These are phyloP conservation scores for Pterocles gutturalis DNA, from an alignment of 2,113 vertebrate genomes.

Conservation along the genomic window DNA sequence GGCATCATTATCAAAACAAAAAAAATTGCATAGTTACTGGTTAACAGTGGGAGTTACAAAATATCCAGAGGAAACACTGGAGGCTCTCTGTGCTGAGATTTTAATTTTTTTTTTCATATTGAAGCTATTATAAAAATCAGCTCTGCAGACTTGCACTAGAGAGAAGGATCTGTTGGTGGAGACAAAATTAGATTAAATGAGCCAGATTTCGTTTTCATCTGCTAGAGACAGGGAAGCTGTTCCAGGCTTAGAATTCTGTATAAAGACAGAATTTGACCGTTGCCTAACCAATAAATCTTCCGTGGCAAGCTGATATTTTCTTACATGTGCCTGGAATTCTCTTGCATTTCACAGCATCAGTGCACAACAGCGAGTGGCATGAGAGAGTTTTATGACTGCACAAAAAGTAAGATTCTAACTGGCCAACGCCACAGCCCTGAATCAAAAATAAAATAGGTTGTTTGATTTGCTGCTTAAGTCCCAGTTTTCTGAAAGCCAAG, in stretches of 20 bases:
- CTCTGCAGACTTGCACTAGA: conserved; percentile 43
- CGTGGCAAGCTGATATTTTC: neutral
- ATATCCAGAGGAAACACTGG: neutral
- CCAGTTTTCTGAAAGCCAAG: neutral
- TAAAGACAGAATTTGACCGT: neutral
- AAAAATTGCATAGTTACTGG: neutral
- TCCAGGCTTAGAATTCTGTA: conserved; percentile 22
- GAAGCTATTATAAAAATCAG: conserved; percentile 46
- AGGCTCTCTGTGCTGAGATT: neutral
- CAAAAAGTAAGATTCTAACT: neutral
- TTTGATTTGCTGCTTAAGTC: conserved; percentile 18
- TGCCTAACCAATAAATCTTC: conserved; percentile 13
- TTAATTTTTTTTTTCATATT: neutral
- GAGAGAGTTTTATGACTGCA: neutral
- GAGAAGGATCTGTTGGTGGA: conserved; percentile 61
- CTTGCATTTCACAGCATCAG: neutral
- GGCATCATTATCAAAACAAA: neutral
- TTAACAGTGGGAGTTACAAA: conserved; percentile 8
- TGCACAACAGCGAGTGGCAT: neutral
- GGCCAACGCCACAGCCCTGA: neutral
- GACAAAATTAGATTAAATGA: conserved; percentile 66
- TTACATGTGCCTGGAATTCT: neutral
- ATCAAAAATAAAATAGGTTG: conserved; percentile 20
- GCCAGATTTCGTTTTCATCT: conserved; percentile 60
- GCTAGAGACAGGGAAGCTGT: conserved; percentile 45